Base-by-base conservation (phyloP, 1,140 invertebrate genomes). In the Reticulitermes speratus region DNA sequence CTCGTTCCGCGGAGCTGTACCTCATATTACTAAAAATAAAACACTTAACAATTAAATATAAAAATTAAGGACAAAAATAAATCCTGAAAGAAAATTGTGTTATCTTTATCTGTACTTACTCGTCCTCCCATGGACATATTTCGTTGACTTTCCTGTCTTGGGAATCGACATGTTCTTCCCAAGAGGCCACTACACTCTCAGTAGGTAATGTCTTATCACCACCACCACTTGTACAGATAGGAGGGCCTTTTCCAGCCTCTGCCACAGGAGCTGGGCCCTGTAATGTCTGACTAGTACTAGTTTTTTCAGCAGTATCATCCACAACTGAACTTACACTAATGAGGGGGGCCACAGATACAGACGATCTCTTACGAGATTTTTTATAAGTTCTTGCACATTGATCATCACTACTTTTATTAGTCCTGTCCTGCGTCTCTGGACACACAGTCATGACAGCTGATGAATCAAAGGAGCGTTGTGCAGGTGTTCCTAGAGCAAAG, bases 61-160 rank as follows among this genome's bases (percentile, higher is more conserved):
- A 16, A 81, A 88, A 12, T 12, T 25, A 25, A 84, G 75, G 82
- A 86, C 38, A 87, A 85, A 86, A 32, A 87, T 19, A 86, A 85
- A 84, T 88, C 85, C 45, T 75, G n/a, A 59, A 5, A 38, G 38
- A 38, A 38, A 38, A 32, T 23, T 83, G 21, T 55, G 23, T 81
- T 23, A 23, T 38, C 30, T 81, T 25, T 14, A 52, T 52, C 44
- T 87, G 86, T 92, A 96, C 96, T 96, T 92, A 97, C 96, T 96
- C 96, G 91, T 97, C 96, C 93, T 97, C 96, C 96, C 96, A 97
- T 84, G 96, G 96, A 92, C 96, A 97, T 89, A 96, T 94, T 91
- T 96, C 95, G 90, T 94, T 95, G 91, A 92, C 93, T 92, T 95
- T 95, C 65, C 85, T 55, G 44, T 84, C 30, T n/a, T 65, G 32